A percentile compares a stretch with the other conserved stretches of the same genome.
Conservation (phyloP, 2,113 vertebrate species). For the Mastomys natalensis region DNA sequence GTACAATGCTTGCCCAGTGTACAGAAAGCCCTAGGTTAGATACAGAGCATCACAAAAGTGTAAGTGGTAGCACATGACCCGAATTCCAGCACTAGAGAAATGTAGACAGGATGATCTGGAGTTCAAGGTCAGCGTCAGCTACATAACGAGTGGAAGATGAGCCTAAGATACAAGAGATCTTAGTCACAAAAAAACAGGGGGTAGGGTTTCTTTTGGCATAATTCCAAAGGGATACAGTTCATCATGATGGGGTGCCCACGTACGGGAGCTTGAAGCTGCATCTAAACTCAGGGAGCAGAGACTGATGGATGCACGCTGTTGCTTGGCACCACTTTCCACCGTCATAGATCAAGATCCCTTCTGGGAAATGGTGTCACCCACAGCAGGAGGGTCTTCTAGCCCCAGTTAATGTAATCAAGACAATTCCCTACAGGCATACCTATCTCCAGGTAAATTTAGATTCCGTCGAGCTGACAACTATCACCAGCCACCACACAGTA, state of each 20-base stretch:
- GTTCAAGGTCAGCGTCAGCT: background rate
- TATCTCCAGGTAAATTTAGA: background rate
- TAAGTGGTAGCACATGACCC: background rate
- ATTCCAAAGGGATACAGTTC: background rate
- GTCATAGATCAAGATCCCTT: background rate
- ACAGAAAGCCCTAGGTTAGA: background rate
- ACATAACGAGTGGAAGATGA: background rate
- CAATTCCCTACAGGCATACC: background rate
- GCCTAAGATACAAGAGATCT: background rate
- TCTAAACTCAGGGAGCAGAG: background rate
- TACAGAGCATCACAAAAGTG: background rate
- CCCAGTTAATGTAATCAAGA: background rate
- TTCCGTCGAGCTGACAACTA: background rate
- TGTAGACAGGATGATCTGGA: background rate
- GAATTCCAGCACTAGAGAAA: background rate
- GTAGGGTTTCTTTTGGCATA: background rate
- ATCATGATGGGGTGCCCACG: background rate
- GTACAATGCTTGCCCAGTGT: background rate
- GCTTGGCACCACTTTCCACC: background rate
- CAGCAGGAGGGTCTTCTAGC: background rate
- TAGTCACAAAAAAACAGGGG: background rate
- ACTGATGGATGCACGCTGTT: background rate
- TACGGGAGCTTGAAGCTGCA: background rate
- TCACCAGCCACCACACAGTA: background rate
- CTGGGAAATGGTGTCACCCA: background rate